phyloP scores from a whole-genome alignment of 2,888 invertebrate genomes.

The Cactoblastis cactorum region DNA sequence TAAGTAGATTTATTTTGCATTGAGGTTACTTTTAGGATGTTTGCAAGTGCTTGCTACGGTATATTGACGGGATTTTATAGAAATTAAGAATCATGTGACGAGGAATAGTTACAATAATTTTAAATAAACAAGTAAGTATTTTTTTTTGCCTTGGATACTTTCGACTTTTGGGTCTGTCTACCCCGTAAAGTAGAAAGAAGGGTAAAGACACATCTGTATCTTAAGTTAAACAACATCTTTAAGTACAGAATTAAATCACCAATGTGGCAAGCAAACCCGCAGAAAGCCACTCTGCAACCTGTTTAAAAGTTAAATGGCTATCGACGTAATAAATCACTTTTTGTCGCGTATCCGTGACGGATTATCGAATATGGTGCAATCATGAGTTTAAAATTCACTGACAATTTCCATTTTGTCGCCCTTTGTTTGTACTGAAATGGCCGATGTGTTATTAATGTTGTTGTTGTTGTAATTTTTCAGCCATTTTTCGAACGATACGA shows the following conservation, averaged over 20 bases:
- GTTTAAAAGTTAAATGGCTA: constrained; percentile 52
- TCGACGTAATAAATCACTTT: constrained; percentile 54
- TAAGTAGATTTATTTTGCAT: too few relatives aligned
- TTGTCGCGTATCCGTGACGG: constrained; percentile 53
- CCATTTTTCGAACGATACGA: not conserved
- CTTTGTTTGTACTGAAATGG: constrained; percentile 22
- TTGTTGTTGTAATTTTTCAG: constrained; percentile 7
- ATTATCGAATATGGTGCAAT: constrained; percentile 50
- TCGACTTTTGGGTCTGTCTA: too few relatives aligned
- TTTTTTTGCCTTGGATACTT: too few relatives aligned
- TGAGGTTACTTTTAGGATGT: too few relatives aligned
- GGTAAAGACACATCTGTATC: not conserved
- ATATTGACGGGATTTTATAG: too few relatives aligned
- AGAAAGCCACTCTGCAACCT: constrained; percentile 19
- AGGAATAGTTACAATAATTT: too few relatives aligned
- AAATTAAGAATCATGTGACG: too few relatives aligned
- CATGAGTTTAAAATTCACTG: constrained; percentile 44
- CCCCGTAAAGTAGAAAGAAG: too few relatives aligned
- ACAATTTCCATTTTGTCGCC: constrained; percentile 33
- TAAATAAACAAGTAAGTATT: too few relatives aligned
- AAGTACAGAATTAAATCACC: not conserved
- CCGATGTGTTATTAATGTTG: constrained; percentile 1
- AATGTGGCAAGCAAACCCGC: constrained; percentile 18
- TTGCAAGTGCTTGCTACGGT: too few relatives aligned
- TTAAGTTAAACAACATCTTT: too few relatives aligned